These are phyloP conservation scores for Neuroscelio doddi DNA, from an alignment of 2,888 invertebrate genomes.

Conservation along the genomic window DNA sequence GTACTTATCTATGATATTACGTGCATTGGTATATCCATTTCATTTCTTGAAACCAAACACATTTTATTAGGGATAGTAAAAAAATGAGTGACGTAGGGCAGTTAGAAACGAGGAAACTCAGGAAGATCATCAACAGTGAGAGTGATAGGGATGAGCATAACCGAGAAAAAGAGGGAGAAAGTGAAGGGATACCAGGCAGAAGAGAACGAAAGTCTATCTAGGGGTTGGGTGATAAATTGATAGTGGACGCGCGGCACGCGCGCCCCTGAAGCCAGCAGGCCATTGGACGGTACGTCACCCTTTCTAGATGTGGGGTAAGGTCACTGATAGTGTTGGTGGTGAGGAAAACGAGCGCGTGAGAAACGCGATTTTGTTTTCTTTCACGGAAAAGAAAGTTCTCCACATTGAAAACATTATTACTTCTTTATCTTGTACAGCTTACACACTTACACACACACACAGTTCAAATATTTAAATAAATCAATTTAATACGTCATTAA, in stretches of 20 bases:
- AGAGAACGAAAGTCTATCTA: conserved; percentile 58
- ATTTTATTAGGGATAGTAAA: too few relatives aligned
- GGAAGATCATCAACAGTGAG: too few relatives aligned
- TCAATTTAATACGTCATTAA: too few relatives aligned
- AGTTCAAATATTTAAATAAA: too few relatives aligned
- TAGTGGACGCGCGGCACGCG: conserved; percentile 69
- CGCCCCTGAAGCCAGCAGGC: conserved; percentile 49
- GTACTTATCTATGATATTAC: too few relatives aligned
- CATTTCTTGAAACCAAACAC: too few relatives aligned
- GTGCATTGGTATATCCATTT: too few relatives aligned
- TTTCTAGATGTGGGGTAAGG: conserved; percentile 28
- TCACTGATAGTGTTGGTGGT: conserved; percentile 18
- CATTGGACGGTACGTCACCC: conserved; percentile 55
- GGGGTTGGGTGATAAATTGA: conserved; percentile 69
- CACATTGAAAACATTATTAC: conserved; percentile 13
- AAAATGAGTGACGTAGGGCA: too few relatives aligned
- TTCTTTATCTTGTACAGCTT: not conserved
- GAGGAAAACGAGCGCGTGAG: conserved; percentile 27
- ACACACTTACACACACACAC: too few relatives aligned
- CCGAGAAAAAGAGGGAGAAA: conserved; percentile 32
- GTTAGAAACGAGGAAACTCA: too few relatives aligned
- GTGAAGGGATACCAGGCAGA: conserved; percentile 50
- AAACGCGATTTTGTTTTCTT: conserved; percentile 32
- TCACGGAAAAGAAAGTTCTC: conserved; percentile 11
- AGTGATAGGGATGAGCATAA: conserved; percentile 26